These are phyloP conservation scores for Eledona agricola DNA, from an alignment of 2,888 invertebrate species.

Conservation along the genomic window DNA sequence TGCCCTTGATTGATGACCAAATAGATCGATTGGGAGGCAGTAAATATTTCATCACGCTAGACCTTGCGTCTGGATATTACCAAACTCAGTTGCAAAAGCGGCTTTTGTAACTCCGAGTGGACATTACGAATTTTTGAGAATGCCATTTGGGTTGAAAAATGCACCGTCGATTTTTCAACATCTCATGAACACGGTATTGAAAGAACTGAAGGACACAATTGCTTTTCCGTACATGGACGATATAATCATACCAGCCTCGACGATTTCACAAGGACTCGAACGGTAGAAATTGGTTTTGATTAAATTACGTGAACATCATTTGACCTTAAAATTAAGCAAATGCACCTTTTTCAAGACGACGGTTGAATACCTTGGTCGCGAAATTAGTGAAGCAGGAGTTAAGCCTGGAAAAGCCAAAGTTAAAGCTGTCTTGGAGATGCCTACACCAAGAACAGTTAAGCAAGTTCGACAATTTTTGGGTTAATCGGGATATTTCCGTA, in stretches of 20 bases:
- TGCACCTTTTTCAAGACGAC: slow-evolving; percentile 38
- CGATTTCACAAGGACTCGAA: slow-evolving; percentile 31
- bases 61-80: slow-evolving; percentile 33
- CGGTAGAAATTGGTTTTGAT: slow-evolving; percentile 24
- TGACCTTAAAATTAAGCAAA: slow-evolving; percentile 41
- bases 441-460: slow-evolving; percentile 33
- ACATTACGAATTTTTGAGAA: slow-evolving; percentile 38
- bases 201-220: slow-evolving; percentile 11
- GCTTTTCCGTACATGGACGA: slow-evolving; percentile 40
- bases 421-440: slow-evolving; percentile 36
- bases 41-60: slow-evolving; percentile 13
- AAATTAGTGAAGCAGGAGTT: slow-evolving; percentile 40
- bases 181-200: slow-evolving; percentile 26
- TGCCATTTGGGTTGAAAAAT: too few species aligned
- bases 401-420: slow-evolving; percentile 38
- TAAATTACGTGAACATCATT: slow-evolving; percentile 26
- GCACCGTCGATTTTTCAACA: too few species aligned
- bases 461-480: slow-evolving; percentile 43
- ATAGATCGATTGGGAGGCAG: slow-evolving; percentile 2
- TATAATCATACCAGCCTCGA: slow-evolving; percentile 35
- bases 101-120: slow-evolving; percentile 37
- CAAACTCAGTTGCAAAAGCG: slow-evolving; percentile 29
- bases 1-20: slow-evolving; percentile 31
- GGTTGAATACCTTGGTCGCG: slow-evolving; percentile 40
- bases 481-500: slow-evolving; percentile 39